These are phyloP conservation scores for Thera britannica DNA, from an alignment of 2,888 invertebrate species.

Conservation along the genomic window DNA sequence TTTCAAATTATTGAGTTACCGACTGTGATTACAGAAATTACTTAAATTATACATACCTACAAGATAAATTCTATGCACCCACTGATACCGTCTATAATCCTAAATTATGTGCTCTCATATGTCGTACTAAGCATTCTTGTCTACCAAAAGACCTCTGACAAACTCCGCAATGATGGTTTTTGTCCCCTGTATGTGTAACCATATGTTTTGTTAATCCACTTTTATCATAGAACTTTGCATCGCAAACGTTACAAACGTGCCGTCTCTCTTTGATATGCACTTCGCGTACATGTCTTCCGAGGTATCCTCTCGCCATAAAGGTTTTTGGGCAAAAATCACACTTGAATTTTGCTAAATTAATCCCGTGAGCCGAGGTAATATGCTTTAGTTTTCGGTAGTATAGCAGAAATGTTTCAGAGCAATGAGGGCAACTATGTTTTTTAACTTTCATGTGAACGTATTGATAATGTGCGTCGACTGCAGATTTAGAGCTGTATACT, in stretches of 20 bases:
- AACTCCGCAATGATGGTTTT: slow-evolving; percentile 58
- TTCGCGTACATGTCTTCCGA: slow-evolving; percentile 41
- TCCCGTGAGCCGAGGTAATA: slow-evolving; percentile 63
- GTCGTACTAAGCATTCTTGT: slow-evolving; percentile 26
- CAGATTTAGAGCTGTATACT: slow-evolving; percentile 74
- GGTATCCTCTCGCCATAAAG: slow-evolving; percentile 67
- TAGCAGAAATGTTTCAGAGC: slow-evolving; percentile 69
- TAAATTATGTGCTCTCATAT: slow-evolving; percentile 30
- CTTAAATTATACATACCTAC: not conserved
- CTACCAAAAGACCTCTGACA: slow-evolving; percentile 55
- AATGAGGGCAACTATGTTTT: slow-evolving; percentile 72
- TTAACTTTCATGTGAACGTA: slow-evolving; percentile 76
- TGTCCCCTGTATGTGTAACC: slow-evolving; percentile 60
- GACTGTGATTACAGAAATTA: no score
- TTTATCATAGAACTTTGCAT: slow-evolving; percentile 18
- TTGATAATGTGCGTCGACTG: slow-evolving; percentile 76
- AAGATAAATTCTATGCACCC: not conserved
- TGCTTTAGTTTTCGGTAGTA: slow-evolving; percentile 76
- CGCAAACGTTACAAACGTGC: slow-evolving; percentile 12
- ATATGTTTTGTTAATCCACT: slow-evolving; percentile 35
- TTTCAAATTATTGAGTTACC: no score
- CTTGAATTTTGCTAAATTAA: slow-evolving; percentile 72
- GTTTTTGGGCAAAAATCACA: slow-evolving; percentile 70
- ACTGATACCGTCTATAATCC: not conserved
- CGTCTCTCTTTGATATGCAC: slow-evolving; percentile 32